A percentile compares a stretch with the other conserved stretches of the same genome.
phyloP scores from a whole-genome alignment of 2,888 invertebrate species.

The Timandra comae region DNA sequence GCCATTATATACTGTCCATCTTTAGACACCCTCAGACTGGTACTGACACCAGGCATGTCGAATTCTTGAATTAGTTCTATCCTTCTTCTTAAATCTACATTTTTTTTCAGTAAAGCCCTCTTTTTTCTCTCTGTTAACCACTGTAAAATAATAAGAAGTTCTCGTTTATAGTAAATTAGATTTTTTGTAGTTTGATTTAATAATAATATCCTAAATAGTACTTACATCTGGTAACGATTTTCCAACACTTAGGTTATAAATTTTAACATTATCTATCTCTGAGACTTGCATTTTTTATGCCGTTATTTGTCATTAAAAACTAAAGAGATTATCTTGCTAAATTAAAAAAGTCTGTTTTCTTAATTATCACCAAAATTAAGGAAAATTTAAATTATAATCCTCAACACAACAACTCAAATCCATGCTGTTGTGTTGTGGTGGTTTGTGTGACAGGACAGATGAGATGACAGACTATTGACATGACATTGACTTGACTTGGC shows the following conservation, averaged over 20 bases:
- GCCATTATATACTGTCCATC: constrained; percentile 96
- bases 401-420: too few relatives aligned
- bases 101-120: constrained; percentile 88
- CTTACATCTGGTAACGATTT: constrained; percentile 97
- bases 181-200: not conserved
- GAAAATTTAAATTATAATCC: too few relatives aligned
- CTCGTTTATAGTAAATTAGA: constrained; percentile 1
- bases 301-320: not conserved
- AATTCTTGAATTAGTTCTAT: constrained; percentile 99
- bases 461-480: constrained; percentile 18
- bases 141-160: constrained; percentile 66
- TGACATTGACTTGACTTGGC: too few relatives aligned
- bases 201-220: constrained; percentile 18
- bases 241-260: constrained; percentile 97
- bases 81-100: constrained; percentile 91
- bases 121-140: constrained; percentile 92
- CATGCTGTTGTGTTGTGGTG: too few relatives aligned
- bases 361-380: too few relatives aligned
- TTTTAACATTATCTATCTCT: constrained; percentile 96
- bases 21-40: constrained; percentile 87
- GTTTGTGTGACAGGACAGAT: too few relatives aligned
- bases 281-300: constrained; percentile 88
- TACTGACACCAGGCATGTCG: constrained; percentile 98
- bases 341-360: too few relatives aligned
- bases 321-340: too few relatives aligned